These are phyloP conservation scores for Melanotaenia pygmaea DNA, from an alignment of 2,797 vertebrate genomes.

Conservation along the genomic window DNA sequence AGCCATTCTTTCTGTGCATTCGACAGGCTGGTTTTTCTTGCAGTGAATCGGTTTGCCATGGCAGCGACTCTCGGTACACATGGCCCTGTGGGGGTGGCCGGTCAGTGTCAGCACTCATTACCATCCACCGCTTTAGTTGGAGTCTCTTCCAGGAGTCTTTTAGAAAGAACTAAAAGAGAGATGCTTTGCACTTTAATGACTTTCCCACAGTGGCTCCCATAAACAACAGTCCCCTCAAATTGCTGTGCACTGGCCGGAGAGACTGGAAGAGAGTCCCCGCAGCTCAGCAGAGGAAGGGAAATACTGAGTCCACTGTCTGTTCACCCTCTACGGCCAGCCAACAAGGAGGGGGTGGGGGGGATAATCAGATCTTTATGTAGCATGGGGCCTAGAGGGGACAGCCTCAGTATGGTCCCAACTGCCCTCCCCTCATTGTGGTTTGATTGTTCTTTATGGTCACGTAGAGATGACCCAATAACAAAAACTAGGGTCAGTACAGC, in stretches of 20 bases:
- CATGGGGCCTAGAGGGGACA: constrained; percentile 72
- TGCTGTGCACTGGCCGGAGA: constrained; percentile 55
- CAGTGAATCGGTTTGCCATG: constrained; percentile 67
- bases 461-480: constrained; percentile 52
- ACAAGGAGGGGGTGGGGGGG: constrained; percentile 51
- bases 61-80: constrained; percentile 61
- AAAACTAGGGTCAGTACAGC: constrained; percentile 42
- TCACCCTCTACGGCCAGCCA: constrained; percentile 78
- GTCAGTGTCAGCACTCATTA: constrained; percentile 77
- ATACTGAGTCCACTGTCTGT: constrained; percentile 81
- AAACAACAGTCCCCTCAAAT: constrained; percentile 78
- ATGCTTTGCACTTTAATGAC: constrained; percentile 86
- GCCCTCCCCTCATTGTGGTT: constrained; percentile 47
- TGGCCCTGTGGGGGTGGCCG: constrained; percentile 46
- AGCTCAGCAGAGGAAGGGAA: constrained; percentile 70
- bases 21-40: constrained; percentile 37
- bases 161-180: constrained; percentile 75
- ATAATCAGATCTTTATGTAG: constrained; percentile 82
- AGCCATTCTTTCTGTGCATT: constrained; percentile 39
- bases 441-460: constrained; percentile 73
- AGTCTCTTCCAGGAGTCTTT: constrained; percentile 72
- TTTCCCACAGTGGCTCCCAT: constrained; percentile 83
- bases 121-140: constrained; percentile 64
- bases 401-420: constrained; percentile 72
- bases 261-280: constrained; percentile 69